phyloP scores from a whole-genome alignment of 2,797 vertebrate species.

The Pipistrellus kuhlii region DNA sequence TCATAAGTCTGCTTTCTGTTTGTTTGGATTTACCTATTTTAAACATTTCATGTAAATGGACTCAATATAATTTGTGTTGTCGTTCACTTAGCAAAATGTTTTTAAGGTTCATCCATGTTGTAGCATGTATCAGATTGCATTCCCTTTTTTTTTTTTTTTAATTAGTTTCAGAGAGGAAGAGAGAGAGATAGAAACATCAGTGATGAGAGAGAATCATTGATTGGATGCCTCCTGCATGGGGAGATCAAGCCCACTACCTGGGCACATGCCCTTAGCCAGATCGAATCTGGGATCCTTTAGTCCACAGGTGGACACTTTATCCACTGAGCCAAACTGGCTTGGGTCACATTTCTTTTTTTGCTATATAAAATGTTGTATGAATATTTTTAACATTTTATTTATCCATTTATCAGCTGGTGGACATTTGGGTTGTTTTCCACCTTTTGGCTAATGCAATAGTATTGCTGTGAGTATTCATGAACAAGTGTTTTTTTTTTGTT shows the following conservation, averaged over 20 bases:
- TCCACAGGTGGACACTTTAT: too few species aligned
- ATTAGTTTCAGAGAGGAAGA: too few species aligned
- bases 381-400: conserved; percentile 35
- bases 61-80: conserved; percentile 17
- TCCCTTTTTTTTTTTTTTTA: neutral
- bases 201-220: too few species aligned
- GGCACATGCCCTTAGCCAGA: too few species aligned
- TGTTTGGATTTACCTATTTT: conserved; percentile 30
- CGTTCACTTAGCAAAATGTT: conserved; percentile 34
- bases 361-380: conserved; percentile 51
- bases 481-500: neutral
- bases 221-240: too few species aligned
- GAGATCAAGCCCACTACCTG: too few species aligned
- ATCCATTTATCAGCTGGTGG: neutral
- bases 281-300: too few species aligned
- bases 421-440: conserved; percentile 10
- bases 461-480: neutral
- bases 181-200: too few species aligned
- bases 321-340: too few species aligned
- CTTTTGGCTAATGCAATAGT: conserved; percentile 32
- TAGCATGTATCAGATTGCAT: neutral
- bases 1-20: neutral
- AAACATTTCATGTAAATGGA: conserved; percentile 48
- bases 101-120: conserved; percentile 21
- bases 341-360: neutral